Percentiles rank a stretch among this genome's conserved stretches.
Conservation (phyloP, 2,888 invertebrate genomes). For the Odontocolon sp. region DNA sequence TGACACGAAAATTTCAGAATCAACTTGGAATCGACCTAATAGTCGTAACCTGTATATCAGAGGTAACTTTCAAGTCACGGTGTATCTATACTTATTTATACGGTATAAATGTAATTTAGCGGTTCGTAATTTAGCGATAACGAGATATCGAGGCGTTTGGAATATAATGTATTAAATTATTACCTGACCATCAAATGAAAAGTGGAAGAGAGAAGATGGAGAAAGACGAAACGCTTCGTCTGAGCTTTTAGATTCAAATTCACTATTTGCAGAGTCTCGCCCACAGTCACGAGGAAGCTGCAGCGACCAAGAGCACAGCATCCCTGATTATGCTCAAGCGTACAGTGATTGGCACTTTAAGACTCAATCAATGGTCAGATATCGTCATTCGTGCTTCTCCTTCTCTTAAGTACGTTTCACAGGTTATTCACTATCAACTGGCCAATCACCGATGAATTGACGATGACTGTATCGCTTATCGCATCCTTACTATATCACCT, state of each 20-base stretch:
- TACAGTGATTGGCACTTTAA: no score
- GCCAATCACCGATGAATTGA: conserved; percentile 4
- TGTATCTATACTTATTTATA: neutral
- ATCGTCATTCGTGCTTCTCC: no score
- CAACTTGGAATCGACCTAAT: no score
- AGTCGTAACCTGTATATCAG: neutral
- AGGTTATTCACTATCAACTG: neutral
- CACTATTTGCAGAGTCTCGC: no score
- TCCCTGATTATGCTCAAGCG: no score
- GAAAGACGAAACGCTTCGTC: neutral
- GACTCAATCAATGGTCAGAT: no score
- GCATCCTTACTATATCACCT: neutral
- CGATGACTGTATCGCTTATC: neutral
- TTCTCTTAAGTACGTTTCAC: no score
- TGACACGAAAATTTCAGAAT: no score
- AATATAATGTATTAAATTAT: conserved; percentile 57
- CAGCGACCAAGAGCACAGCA: no score
- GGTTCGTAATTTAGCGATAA: conserved; percentile 34
- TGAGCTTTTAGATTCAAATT: no score
- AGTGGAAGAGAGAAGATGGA: neutral
- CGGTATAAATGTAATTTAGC: neutral
- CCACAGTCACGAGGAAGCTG: no score
- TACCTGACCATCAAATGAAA: conserved; percentile 28
- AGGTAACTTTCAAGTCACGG: neutral
- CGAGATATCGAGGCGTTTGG: conserved; percentile 46